These are phyloP conservation scores for Chaetodon trifasciatus DNA, from an alignment of 2,797 vertebrate genomes.

Conservation along the genomic window DNA sequence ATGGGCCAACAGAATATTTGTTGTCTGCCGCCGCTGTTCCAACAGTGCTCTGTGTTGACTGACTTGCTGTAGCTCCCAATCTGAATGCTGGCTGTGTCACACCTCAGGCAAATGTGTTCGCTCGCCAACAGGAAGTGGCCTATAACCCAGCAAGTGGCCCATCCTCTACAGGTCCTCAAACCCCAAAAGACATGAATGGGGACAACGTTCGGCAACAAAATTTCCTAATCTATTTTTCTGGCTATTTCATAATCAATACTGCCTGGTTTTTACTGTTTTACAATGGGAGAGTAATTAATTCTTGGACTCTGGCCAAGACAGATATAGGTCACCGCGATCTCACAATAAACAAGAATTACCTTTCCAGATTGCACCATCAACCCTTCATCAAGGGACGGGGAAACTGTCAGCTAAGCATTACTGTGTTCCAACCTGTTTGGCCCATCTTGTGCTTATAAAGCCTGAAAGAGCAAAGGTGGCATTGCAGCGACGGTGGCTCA, in stretches of 20 bases:
- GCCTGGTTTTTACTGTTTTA: conserved; percentile 58
- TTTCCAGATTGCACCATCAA: conserved; percentile 56
- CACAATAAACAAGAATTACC: conserved; percentile 55
- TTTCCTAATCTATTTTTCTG: conserved; percentile 20
- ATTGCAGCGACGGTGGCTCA: conserved; percentile 34
- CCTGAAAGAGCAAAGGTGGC: conserved; percentile 66
- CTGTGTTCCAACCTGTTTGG: conserved; percentile 39
- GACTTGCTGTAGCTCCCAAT: conserved; percentile 4
- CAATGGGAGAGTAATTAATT: conserved; percentile 62
- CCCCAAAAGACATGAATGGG: conserved; percentile 10
- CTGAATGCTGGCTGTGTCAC: not conserved
- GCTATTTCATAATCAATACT: conserved; percentile 44
- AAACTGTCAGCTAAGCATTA: conserved; percentile 66
- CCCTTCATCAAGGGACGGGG: conserved; percentile 29
- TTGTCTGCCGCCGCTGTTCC: not conserved
- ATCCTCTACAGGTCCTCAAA: conserved; percentile 35
- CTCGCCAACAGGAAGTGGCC: conserved; percentile 36
- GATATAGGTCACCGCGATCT: conserved; percentile 26
- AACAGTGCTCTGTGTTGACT: not conserved
- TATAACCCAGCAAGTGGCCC: conserved; percentile 3
- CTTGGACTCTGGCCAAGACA: conserved; percentile 53
- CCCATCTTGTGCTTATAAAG: conserved; percentile 32
- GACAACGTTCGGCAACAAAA: not conserved
- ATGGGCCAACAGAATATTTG: not conserved
- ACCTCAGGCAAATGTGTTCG: conserved; percentile 9